These are phyloP conservation scores for Clepsis dumicolana DNA, from an alignment of 2,888 invertebrate species.

Conservation along the genomic window DNA sequence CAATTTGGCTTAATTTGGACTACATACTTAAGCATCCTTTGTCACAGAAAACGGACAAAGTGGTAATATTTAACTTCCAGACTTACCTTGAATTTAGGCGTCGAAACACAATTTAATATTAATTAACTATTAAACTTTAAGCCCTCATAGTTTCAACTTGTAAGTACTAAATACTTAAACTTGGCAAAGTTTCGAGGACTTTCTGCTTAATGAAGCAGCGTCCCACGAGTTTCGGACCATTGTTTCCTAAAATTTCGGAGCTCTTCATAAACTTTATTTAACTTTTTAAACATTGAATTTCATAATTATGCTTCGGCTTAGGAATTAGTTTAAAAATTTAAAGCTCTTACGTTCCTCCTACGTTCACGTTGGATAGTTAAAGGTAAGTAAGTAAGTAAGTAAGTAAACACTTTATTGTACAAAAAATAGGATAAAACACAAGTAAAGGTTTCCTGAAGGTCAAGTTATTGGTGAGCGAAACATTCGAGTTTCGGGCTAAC, in stretches of 20 bases:
- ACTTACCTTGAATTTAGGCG: slow-evolving; percentile 14
- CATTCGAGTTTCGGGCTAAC: too few species aligned
- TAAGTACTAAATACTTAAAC: slow-evolving; percentile 14
- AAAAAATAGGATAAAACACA: too few species aligned
- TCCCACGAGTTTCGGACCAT: background rate
- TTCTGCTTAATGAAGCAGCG: slow-evolving; percentile 8
- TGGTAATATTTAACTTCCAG: slow-evolving; percentile 1
- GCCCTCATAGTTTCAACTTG: background rate
- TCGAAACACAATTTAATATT: slow-evolving; percentile 22
- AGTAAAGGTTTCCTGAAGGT: too few species aligned
- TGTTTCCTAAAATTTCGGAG: background rate
- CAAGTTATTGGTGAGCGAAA: too few species aligned
- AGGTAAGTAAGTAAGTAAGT: too few species aligned
- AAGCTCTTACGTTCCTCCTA: too few species aligned
- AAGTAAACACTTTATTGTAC: too few species aligned
- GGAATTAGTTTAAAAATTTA: too few species aligned
- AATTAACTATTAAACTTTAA: slow-evolving; percentile 16
- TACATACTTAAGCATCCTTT: background rate
- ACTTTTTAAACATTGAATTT: background rate
- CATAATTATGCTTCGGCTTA: background rate
- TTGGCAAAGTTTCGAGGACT: slow-evolving; percentile 8
- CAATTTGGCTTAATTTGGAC: too few species aligned
- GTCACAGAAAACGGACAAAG: slow-evolving; percentile 18
- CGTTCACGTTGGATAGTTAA: too few species aligned
- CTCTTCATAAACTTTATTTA: background rate